phyloP scores from a whole-genome alignment of 1,140 invertebrate species.

The Ridgeia piscesae region DNA sequence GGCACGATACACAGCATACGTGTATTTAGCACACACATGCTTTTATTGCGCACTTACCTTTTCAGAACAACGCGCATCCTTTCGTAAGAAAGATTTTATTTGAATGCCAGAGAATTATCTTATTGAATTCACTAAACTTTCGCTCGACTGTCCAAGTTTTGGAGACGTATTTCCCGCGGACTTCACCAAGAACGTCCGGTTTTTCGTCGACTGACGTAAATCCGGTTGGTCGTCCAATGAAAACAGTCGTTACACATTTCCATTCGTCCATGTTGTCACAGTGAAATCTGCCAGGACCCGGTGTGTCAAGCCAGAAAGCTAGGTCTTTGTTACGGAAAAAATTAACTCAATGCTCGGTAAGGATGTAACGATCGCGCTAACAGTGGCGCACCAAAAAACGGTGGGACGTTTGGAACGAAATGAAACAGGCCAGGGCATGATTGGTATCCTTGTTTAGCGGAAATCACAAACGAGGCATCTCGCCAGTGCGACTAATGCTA shows the following conservation, averaged over 20 bases:
- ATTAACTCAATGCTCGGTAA: background rate
- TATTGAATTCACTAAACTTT: background rate
- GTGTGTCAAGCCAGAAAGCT: background rate
- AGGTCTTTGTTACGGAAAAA: background rate
- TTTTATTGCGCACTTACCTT: background rate
- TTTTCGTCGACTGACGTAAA: background rate
- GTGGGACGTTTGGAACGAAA: background rate
- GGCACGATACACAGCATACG: background rate
- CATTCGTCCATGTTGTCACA: background rate
- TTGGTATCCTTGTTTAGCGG: constrained; percentile 14
- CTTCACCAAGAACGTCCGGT: background rate
- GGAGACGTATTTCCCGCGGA: background rate
- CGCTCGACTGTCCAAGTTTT: background rate
- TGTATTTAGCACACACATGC: background rate
- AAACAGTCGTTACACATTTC: background rate
- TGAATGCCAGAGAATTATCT: background rate
- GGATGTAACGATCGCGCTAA: constrained; percentile 3
- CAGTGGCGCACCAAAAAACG: background rate
- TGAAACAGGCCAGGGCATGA: constrained; percentile 7
- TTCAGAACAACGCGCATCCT: background rate
- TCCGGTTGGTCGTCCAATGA: background rate
- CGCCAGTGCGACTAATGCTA: background rate
- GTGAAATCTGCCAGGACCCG: background rate
- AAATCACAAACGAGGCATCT: constrained; percentile 19
- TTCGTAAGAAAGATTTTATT: background rate